Evolutionary conservation across 1,140 invertebrate genomes (phyloP).

Genomic region (Nixonia krombeini): DNA sequence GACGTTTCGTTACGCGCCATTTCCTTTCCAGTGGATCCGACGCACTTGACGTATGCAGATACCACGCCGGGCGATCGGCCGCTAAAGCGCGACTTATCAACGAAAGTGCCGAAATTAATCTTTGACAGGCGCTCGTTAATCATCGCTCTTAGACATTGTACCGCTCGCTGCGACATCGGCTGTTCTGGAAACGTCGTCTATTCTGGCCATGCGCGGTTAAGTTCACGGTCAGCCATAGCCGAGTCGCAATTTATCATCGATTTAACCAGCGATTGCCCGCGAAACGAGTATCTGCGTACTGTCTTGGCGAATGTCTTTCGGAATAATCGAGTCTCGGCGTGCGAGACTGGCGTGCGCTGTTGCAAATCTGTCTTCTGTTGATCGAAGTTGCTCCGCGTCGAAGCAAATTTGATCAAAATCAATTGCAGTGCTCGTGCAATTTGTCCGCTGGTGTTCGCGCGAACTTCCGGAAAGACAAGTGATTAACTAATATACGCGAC

Average conservation of each 20-base stretch:
- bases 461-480: conserved; percentile 27
- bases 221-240: too few relatives aligned
- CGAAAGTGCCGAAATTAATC: conserved; percentile 41
- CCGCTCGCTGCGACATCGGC: not conserved
- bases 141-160: conserved; percentile 38
- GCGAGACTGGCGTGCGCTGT: too few relatives aligned
- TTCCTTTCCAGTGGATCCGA: conserved; percentile 38
- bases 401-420: conserved; percentile 7
- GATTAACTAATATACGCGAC: conserved; percentile 51
- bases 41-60: conserved; percentile 17
- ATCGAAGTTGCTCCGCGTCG: too few relatives aligned
- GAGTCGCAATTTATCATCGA: too few relatives aligned
- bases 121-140: conserved; percentile 30
- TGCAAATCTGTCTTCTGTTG: too few relatives aligned
- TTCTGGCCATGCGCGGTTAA: too few relatives aligned
- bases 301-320: too few relatives aligned
- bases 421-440: conserved; percentile 26
- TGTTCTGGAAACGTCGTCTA: too few relatives aligned
- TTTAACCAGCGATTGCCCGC: too few relatives aligned
- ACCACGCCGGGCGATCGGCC: not conserved
- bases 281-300: too few relatives aligned
- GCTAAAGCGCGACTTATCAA: conserved; percentile 27
- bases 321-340: too few relatives aligned
- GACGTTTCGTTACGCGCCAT: conserved; percentile 52
- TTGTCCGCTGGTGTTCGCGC: conserved; percentile 25